Percentiles rank a stretch among this genome's conserved stretches.
These are phyloP conservation scores for Monochamus alternatus DNA, from an alignment of 2,888 invertebrate genomes.

Conservation along the genomic window DNA sequence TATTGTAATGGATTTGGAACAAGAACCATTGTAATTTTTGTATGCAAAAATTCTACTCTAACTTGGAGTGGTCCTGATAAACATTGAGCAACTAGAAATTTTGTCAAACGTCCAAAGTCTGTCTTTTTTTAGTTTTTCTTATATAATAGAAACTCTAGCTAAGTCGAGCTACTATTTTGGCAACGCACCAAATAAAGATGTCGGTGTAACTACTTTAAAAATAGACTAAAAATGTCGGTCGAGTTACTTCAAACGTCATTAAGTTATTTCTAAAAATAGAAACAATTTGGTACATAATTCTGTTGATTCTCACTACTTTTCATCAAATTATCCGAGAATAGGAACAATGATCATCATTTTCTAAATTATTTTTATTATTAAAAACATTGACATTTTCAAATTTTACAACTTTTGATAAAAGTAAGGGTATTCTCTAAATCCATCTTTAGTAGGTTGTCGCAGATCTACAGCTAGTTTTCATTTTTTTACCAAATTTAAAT, in stretches of 20 bases:
- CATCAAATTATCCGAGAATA: no score
- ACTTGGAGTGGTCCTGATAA: background rate
- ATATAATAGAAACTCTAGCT: background rate
- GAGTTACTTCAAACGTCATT: background rate
- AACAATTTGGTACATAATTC: background rate
- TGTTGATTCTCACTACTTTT: no score
- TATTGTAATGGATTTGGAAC: no score
- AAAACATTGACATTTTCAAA: no score
- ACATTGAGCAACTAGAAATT: background rate
- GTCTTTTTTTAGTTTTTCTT: background rate
- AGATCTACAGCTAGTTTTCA: no score
- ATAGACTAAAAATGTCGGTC: background rate
- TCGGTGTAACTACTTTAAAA: background rate
- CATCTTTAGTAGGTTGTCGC: no score
- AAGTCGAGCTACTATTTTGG: background rate
- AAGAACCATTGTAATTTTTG: no score
- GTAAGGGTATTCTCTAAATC: no score
- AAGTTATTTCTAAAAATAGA: slow-evolving; percentile 1
- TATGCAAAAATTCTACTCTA: background rate
- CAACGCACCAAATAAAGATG: background rate
- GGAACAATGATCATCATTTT: no score
- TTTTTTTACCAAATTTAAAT: no score
- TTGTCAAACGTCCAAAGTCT: background rate
- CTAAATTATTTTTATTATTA: no score
- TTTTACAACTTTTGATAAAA: no score